Evolutionary conservation across 1,140 invertebrate genomes (phyloP), one percentile per base, ranked within the genome.

Genomic region (Trichonephila clavipes): DNA sequence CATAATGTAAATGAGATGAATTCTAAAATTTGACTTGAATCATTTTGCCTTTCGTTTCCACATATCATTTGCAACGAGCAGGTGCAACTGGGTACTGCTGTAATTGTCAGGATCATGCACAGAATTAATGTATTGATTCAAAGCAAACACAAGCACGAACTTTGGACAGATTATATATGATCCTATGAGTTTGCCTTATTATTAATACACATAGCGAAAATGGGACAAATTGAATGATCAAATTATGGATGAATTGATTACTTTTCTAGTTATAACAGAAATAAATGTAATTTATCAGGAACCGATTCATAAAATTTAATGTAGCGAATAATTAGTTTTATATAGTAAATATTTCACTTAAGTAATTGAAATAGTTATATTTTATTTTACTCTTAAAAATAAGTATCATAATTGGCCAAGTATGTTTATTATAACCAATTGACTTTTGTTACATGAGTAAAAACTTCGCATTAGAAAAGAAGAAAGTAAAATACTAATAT

Each of bases 61-160:
- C 3, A 59, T 18, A 61, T 85, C 28, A 28, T 24, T 58, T 85
- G 44, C 44, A 85, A 34, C 3, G 58, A 40, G 62, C 86, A 88
- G 86, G 86, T 88, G 86, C 24, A 66, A 8, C 40, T 16, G 16
- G 10, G 61, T 58, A 16, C 86, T 64, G 61, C 61, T 64, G 58
- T 64, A 64, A 77, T 89, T 51, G 66, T 59, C 18, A 58, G 69
- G 88, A 89, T 89, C 86, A 64, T 64, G 88, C 40, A 72, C n/a
- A 59, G 89, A 88, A 88, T 88, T 88, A 88, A 88, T 88, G 24
- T 66, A 88, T 88, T 88, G 86, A 88, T 88, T 28, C 16, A 66
- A 18, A 21, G 24, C 83, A 85, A 85, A 34, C 51, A 58, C 59
- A 19, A 59, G 21, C 61, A 88, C 61, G 61, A 44, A 88, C 21